These are phyloP conservation scores for Tragulus kanchil DNA, from an alignment of 2,113 vertebrate genomes.

Conservation along the genomic window DNA sequence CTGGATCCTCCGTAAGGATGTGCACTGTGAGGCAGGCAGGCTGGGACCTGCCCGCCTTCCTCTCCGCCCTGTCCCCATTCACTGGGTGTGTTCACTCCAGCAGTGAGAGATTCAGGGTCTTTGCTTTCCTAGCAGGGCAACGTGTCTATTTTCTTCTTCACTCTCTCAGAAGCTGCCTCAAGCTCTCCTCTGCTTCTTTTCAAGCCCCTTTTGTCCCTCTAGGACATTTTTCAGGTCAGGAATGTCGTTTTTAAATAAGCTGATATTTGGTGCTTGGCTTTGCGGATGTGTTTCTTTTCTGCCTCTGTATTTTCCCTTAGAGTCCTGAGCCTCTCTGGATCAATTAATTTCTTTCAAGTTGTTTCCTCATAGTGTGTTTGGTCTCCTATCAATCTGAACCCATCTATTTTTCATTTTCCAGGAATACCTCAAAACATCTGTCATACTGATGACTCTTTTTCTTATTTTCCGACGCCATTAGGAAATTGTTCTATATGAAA, in stretches of 20 bases:
- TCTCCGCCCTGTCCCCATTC: accelerated
- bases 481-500: not conserved
- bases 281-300: not conserved
- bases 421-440: not conserved
- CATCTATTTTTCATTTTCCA: not conserved
- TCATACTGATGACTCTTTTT: not conserved
- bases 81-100: not conserved
- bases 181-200: not conserved
- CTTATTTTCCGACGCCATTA: not conserved
- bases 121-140: no score
- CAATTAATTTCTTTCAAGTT: not conserved
- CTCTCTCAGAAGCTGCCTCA: accelerated
- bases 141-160: not conserved
- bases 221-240: not conserved
- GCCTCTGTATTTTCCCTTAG: no score
- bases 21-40: accelerated
- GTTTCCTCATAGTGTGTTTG: not conserved
- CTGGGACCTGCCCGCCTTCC: not conserved
- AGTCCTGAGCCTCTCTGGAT: not conserved
- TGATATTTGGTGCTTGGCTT: not conserved
- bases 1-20: not conserved
- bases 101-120: not conserved
- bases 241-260: not conserved
- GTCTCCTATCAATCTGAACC: not conserved
- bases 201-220: not conserved